Conservation (phyloP, 2,113 vertebrate genomes). For the Geococcyx californianus region DNA sequence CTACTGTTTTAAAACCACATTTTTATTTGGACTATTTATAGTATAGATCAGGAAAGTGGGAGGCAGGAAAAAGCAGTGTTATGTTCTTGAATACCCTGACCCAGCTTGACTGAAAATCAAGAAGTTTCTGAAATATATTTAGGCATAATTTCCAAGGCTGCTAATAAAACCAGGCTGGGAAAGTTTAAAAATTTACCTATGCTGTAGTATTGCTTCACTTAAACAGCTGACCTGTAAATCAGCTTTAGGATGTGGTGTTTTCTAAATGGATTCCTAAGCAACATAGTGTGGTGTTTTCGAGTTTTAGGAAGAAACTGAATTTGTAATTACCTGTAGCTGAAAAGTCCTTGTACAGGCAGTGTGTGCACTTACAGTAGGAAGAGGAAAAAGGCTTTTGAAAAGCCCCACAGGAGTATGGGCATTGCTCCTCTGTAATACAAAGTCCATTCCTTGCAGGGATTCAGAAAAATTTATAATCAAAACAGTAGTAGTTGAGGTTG, state of each 20-base stretch:
- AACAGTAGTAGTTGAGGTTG: background rate
- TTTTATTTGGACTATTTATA: conserved; percentile 29
- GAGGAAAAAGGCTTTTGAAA: background rate
- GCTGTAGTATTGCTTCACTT: background rate
- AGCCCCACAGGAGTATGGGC: fast-evolving
- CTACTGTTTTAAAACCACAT: background rate
- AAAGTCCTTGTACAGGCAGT: background rate
- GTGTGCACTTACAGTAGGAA: background rate
- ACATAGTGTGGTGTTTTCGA: background rate
- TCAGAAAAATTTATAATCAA: background rate
- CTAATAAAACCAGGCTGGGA: background rate
- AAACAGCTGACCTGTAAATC: background rate
- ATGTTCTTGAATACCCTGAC: background rate
- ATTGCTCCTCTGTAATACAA: background rate
- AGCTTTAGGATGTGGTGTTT: background rate
- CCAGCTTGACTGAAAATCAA: background rate
- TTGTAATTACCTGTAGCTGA: background rate
- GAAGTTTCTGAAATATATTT: background rate
- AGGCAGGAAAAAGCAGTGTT: background rate
- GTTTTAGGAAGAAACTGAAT: background rate
- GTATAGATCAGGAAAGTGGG: background rate
- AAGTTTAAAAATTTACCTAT: background rate
- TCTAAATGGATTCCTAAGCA: background rate
- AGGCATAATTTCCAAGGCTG: background rate
- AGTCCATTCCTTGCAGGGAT: background rate